Evolutionary conservation across 1,140 invertebrate species (phyloP), one percentile per base, ranked within the genome.

Genomic region (Chironomus striatipennis): DNA sequence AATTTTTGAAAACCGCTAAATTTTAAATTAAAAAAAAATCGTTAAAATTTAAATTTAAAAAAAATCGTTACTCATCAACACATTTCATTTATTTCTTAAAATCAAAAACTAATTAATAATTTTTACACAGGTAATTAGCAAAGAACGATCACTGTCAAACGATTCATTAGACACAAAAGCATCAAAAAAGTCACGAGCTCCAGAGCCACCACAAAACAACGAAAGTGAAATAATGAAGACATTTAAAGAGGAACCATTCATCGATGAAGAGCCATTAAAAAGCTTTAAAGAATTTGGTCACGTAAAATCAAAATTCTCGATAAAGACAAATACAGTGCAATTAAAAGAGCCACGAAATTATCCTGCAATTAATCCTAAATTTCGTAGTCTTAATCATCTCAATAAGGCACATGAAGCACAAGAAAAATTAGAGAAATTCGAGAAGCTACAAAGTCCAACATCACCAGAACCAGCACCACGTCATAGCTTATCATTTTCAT

Each of bases 381-480:
- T 88, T 75, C 80, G 86, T 15, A 82, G 81, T n/a, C 77, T 82
- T 17, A 82, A 82, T 76, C 82, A 80, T 20, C 81, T 82, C 72
- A 80, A 78, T 34, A 80, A 80, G 75, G 79, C 81, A 70, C 79
- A 80, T 7, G 78, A 78, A 70, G 81, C 79, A 77, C 80, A 82
- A 67, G 74, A 78, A 64, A 79, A 81, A 73, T 17, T 80, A 24
- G 79, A 81, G 67, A 73, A 72, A 43, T 79, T 79, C 0, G 78
- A 80, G 65, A 64, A 78, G 75, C 84, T 82, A 5, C 79, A 80
- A 0, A 78, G 77, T 9, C 78, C 80, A 15, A 77, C 79, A 75
- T 82, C 82, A 1, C 87, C 87, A 0, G 90, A 91, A 79, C 86
- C 89, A 20, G 86, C 86, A 18, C 88, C 90, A 7, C 85, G 86